Conservation (phyloP, 2,888 invertebrate species). For the Hesperia comma region DNA sequence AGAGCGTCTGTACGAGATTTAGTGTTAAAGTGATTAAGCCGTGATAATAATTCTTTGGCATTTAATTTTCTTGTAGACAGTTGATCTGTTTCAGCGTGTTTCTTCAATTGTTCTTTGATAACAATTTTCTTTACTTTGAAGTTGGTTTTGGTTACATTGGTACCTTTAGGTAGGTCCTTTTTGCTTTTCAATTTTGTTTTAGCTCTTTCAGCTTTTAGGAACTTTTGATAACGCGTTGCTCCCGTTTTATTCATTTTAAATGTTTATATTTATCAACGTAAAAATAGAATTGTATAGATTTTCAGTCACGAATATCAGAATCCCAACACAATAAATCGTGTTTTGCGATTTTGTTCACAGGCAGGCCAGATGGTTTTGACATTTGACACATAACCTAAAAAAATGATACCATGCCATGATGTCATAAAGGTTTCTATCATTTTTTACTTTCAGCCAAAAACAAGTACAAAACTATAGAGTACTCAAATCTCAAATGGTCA, state of each 20-base stretch:
- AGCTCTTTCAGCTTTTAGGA: conserved; percentile 92
- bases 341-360: no score
- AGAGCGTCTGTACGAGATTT: conserved; percentile 87
- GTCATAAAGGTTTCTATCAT: no score
- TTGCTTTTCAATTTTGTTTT: conserved; percentile 96
- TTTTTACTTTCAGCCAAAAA: no score
- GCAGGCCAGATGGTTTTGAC: no score
- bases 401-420: no score
- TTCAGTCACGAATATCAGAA: no score
- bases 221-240: conserved; percentile 87
- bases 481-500: no score
- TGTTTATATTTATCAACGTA: no score
- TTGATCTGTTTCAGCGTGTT: conserved; percentile 80
- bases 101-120: conserved; percentile 89
- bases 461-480: no score
- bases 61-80: conserved; percentile 88
- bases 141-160: conserved; percentile 94
- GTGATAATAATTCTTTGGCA: conserved; percentile 87
- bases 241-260: conserved; percentile 73
- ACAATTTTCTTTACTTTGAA: conserved; percentile 95
- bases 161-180: conserved; percentile 91
- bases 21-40: conserved; percentile 90
- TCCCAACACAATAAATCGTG: no score
- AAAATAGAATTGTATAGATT: no score
- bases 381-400: no score